Conservation (phyloP, 2,113 vertebrate genomes). For the Rhabdornis inornatus region DNA sequence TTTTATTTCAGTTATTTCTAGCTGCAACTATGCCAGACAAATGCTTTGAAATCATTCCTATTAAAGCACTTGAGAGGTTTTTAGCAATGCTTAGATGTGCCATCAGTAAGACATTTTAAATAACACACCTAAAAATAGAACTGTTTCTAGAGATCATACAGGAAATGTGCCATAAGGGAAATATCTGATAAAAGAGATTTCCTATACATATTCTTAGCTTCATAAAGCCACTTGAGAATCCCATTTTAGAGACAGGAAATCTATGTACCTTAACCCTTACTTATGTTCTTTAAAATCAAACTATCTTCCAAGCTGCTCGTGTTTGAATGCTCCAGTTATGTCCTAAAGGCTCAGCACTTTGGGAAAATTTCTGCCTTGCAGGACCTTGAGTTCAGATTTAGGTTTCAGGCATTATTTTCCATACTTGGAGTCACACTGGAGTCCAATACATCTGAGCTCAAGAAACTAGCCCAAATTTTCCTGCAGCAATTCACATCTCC, state of each 20-base stretch:
- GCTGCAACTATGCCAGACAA: constrained; percentile 1
- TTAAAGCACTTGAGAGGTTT: constrained; percentile 25
- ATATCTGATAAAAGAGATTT: neutral
- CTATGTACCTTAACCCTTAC: neutral
- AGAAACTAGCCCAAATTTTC: neutral
- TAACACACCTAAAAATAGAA: constrained; percentile 47
- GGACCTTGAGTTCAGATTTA: neutral
- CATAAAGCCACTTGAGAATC: neutral
- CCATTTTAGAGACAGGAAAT: neutral
- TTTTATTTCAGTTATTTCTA: neutral
- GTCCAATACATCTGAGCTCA: neutral
- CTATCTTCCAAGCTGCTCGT: neutral
- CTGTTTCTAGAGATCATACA: neutral
- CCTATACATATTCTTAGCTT: neutral
- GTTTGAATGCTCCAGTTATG: neutral
- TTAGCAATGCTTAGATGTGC: neutral
- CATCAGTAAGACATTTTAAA: constrained; percentile 30
- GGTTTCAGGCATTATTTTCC: neutral
- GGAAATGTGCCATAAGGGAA: neutral
- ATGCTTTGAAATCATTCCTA: constrained; percentile 7
- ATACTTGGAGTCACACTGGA: neutral
- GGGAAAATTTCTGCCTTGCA: neutral
- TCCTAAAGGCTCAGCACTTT: neutral
- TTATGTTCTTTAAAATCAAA: neutral
- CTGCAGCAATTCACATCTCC: neutral